Evolutionary conservation across 2,113 vertebrate genomes (phyloP).

Genomic region (Chinchilla lanigera): DNA sequence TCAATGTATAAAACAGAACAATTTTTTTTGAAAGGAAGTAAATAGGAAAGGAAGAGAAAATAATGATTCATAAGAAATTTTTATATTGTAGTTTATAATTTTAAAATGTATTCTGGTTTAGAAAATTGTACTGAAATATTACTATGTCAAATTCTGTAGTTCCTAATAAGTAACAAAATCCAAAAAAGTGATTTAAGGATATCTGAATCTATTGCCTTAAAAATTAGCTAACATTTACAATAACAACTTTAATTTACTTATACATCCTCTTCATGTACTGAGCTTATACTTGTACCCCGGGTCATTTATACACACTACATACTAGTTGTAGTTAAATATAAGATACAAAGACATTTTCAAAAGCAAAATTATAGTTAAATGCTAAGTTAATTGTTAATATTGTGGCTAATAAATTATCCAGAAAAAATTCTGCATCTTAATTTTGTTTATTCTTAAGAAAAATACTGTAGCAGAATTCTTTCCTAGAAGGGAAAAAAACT

Average conservation of each 20-base stretch:
- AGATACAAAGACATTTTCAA: not conserved
- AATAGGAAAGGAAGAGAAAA: constrained; percentile 3
- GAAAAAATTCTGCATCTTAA: constrained; percentile 39
- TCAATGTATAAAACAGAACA: not conserved
- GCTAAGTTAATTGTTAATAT: not conserved
- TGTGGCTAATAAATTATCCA: constrained; percentile 13
- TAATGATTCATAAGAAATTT: not conserved
- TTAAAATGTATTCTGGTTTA: not conserved
- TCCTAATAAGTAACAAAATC: not conserved
- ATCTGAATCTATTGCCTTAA: not conserved
- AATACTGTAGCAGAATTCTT: constrained; percentile 1
- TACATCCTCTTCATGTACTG: not conserved
- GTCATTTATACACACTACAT: not conserved
- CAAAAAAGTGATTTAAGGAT: not conserved
- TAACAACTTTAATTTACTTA: constrained; percentile 1
- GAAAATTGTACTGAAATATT: constrained; percentile 6
- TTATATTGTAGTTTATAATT: constrained; percentile 16
- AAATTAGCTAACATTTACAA: not conserved
- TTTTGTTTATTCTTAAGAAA: constrained; percentile 10
- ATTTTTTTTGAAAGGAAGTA: constrained; percentile 23
- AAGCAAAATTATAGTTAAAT: constrained; percentile 46
- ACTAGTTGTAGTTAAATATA: not conserved
- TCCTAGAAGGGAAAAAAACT: not conserved
- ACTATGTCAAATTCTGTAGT: not conserved
- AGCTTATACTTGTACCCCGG: not conserved